Conservation (phyloP, 2,888 invertebrate genomes). For the Deilephila porcellus region DNA sequence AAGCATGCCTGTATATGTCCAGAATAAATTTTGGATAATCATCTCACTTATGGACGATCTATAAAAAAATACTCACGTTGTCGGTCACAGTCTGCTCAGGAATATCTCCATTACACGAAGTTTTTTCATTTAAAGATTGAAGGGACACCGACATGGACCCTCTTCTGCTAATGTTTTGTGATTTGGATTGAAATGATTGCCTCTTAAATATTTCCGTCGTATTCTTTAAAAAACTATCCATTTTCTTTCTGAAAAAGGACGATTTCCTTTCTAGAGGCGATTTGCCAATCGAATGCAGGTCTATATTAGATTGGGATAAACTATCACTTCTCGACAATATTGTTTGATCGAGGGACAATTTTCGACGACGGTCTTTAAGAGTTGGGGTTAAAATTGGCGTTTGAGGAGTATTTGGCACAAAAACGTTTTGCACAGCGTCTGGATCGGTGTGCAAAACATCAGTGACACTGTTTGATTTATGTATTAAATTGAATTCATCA, state of each 20-base stretch:
- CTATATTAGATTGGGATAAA: conserved; percentile 75
- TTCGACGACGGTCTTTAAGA: conserved; percentile 59
- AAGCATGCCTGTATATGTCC: no score
- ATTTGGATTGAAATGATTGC: conserved; percentile 51
- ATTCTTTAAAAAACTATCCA: conserved; percentile 77
- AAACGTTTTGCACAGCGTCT: conserved; percentile 36
- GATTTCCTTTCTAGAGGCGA: conserved; percentile 75
- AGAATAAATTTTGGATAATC: no score
- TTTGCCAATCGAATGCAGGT: conserved; percentile 75
- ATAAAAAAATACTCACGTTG: conserved; percentile 8
- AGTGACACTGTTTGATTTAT: conserved; percentile 47
- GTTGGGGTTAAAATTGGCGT: conserved; percentile 39
- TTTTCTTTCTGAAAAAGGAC: conserved; percentile 77
- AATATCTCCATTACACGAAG: conserved; percentile 43
- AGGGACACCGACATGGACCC: conserved; percentile 73
- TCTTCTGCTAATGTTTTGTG: conserved; percentile 33
- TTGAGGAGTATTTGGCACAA: conserved; percentile 37
- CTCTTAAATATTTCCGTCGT: conserved; percentile 76
- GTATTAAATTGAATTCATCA: conserved; percentile 21
- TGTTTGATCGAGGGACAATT: conserved; percentile 74
- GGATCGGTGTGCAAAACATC: conserved; percentile 43
- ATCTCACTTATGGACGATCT: not conserved
- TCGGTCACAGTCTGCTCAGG: conserved; percentile 21
- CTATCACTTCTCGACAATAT: conserved; percentile 65
- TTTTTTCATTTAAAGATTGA: conserved; percentile 67